Evolutionary conservation across 2,888 invertebrate species (phyloP).

Genomic region (Nasonia oneida): DNA sequence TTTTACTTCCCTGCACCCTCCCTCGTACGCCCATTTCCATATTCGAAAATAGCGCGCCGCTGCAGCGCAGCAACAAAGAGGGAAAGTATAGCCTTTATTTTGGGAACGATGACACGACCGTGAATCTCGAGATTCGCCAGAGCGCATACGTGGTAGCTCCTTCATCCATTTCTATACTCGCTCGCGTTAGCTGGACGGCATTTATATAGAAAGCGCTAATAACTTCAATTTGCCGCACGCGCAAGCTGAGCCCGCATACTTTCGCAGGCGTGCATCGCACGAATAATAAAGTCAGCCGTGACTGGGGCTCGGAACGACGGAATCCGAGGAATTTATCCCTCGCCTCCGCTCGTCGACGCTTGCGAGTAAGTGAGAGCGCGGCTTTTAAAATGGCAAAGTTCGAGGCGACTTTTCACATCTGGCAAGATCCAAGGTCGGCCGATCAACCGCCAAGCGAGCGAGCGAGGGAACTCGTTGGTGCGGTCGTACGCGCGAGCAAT

Average conservation of each 20-base stretch:
- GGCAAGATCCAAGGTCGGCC: conserved; percentile 77
- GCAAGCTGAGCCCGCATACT: conserved; percentile 15
- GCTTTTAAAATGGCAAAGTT: conserved; percentile 36
- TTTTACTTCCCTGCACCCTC: conserved; percentile 66
- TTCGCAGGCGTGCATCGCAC: background rate
- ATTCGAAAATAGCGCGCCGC: conserved; percentile 65
- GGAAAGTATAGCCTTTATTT: conserved; percentile 61
- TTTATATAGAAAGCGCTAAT: background rate
- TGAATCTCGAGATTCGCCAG: conserved; percentile 50
- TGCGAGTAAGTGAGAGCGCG: background rate
- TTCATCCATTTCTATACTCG: background rate
- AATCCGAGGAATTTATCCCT: conserved; percentile 33
- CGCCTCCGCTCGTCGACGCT: background rate
- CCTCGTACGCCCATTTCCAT: conserved; percentile 61
- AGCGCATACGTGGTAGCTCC: background rate
- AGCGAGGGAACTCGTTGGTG: conserved; percentile 48
- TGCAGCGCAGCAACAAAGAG: conserved; percentile 36
- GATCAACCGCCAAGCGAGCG: conserved; percentile 70
- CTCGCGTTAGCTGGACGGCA: too few relatives aligned
- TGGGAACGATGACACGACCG: conserved; percentile 52
- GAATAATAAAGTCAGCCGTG: conserved; percentile 22
- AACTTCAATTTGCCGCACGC: conserved; percentile 28
- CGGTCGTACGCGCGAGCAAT: conserved; percentile 59
- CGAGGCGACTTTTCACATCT: conserved; percentile 68
- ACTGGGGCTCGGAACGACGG: background rate